Evolutionary conservation across 2,113 vertebrate species (phyloP).

Genomic region (Scophthalmus maximus): DNA sequence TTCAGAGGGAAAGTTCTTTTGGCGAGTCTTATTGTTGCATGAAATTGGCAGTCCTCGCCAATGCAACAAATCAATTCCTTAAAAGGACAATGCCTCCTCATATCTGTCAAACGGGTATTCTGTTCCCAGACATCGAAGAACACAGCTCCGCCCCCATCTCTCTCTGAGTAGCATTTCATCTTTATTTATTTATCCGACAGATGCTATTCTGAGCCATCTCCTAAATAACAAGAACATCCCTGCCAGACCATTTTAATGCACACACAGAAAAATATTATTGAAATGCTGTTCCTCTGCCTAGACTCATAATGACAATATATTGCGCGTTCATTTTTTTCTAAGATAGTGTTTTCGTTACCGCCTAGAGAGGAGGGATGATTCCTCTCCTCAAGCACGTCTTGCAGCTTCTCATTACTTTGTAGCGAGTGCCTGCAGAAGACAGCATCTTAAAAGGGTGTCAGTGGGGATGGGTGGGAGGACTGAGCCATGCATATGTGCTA

Average conservation of each 20-base stretch:
- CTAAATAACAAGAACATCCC: conserved; percentile 41
- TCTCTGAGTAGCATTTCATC: conserved; percentile 55
- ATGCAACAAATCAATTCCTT: conserved; percentile 37
- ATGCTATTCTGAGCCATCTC: conserved; percentile 46
- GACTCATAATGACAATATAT: conserved; percentile 8
- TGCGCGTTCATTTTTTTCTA: conserved; percentile 27
- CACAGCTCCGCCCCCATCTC: conserved; percentile 21
- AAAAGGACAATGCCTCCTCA: conserved; percentile 26
- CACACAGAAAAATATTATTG: conserved; percentile 52
- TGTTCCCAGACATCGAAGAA: conserved; percentile 34
- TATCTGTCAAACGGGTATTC: conserved; percentile 27
- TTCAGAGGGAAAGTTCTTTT: too few relatives aligned
- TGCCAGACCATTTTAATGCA: conserved; percentile 51
- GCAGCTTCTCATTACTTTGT: conserved; percentile 26
- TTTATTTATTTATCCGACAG: conserved; percentile 61
- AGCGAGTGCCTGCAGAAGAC: conserved; percentile 14
- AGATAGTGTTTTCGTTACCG: conserved; percentile 1
- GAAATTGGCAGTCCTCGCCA: conserved; percentile 21
- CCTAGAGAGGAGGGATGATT: conserved; percentile 1
- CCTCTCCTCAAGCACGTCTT: conserved; percentile 7
- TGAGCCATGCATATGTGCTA: conserved; percentile 5
- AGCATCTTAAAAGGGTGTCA: conserved; percentile 7
- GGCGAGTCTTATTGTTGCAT: conserved; percentile 35
- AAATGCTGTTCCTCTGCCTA: conserved; percentile 32
- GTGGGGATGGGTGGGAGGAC: conserved; percentile 14